phyloP scores from a whole-genome alignment of 2,113 vertebrate genomes.

The Phoxinus phoxinus region DNA sequence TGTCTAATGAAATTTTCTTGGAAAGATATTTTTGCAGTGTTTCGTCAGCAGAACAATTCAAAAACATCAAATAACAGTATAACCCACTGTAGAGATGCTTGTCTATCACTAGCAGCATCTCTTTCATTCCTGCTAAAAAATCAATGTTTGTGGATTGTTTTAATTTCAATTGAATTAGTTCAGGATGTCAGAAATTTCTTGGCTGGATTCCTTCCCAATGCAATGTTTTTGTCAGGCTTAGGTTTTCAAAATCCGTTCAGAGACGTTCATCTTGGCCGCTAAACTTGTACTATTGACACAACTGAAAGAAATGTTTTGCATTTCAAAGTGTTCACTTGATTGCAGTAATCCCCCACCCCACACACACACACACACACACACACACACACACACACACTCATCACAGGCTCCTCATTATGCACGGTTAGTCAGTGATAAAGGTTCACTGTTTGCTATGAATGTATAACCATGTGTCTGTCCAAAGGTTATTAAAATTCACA shows the following conservation, averaged over 20 bases:
- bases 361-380: neutral
- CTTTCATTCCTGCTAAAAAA: too few species aligned
- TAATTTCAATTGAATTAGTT: neutral
- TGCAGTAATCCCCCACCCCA: neutral
- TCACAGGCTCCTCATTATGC: neutral
- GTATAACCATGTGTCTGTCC: conserved; percentile 39
- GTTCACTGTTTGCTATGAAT: conserved; percentile 38
- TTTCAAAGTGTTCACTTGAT: conserved; percentile 23
- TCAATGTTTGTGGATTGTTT: neutral
- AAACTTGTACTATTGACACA: neutral
- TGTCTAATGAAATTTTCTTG: too few species aligned
- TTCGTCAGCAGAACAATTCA: too few species aligned
- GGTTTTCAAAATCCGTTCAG: neutral
- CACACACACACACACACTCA: neutral
- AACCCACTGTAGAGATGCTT: too few species aligned
- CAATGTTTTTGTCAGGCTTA: neutral
- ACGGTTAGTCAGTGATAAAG: conserved; percentile 18
- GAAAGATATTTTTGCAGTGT: too few species aligned
- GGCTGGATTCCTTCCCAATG: neutral
- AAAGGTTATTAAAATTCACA: conserved; percentile 27
- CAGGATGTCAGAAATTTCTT: neutral
- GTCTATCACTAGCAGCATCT: too few species aligned
- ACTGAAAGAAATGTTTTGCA: conserved; percentile 27
- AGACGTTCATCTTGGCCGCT: neutral
- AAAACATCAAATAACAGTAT: too few species aligned